Evolutionary conservation across 2,888 invertebrate genomes (phyloP).

Genomic region (Amblyjoppa fuscipennis): DNA sequence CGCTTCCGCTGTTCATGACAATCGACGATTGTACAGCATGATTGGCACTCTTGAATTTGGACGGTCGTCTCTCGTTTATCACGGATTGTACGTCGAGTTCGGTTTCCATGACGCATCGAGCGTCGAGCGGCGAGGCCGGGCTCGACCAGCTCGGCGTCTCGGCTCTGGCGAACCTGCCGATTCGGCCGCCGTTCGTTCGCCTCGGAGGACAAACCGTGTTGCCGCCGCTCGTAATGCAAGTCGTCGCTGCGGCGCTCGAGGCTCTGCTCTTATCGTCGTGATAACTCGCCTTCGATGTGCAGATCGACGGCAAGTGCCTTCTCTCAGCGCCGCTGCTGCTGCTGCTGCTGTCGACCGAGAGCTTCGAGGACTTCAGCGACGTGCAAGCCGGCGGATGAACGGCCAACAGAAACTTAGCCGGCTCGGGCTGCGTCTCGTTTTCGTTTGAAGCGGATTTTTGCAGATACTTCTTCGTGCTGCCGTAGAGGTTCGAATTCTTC

Average conservation of each 20-base stretch:
- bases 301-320: slow-evolving; percentile 23
- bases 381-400: slow-evolving; percentile 55
- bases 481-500: slow-evolving; percentile 82
- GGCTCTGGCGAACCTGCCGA: slow-evolving; percentile 40
- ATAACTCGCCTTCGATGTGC: background rate
- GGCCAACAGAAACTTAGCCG: slow-evolving; percentile 39
- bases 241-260: background rate
- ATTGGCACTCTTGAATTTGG: slow-evolving; percentile 76
- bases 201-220: slow-evolving; percentile 17
- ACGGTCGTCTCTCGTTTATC: slow-evolving; percentile 83
- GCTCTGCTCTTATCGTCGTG: slow-evolving; percentile 11
- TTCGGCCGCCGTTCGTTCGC: slow-evolving; percentile 43
- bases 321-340: slow-evolving; percentile 33
- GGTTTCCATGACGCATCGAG: slow-evolving; percentile 31
- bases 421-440: background rate
- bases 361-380: slow-evolving; percentile 57
- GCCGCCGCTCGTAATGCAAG: background rate
- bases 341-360: slow-evolving; percentile 36
- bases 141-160: slow-evolving; percentile 46
- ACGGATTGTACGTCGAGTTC: slow-evolving; percentile 83
- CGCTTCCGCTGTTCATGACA: background rate
- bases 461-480: slow-evolving; percentile 87
- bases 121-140: slow-evolving; percentile 12
- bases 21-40: slow-evolving; percentile 14
- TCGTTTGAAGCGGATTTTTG: slow-evolving; percentile 15